Conservation (phyloP, 2,113 vertebrate species). For the Phylloscopus whistleri region DNA sequence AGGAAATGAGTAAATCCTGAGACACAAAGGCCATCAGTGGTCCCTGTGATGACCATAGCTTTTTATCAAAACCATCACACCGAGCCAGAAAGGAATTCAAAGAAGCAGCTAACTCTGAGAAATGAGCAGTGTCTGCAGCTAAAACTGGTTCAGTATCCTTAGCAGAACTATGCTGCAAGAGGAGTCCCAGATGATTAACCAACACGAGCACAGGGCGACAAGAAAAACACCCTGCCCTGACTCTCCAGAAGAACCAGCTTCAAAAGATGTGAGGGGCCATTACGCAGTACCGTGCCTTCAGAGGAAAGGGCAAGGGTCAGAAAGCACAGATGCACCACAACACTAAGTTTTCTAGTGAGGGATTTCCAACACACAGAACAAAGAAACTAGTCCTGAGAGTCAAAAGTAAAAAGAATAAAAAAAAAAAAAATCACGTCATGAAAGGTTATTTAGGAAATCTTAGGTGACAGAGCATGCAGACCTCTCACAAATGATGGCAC, state of each 20-base stretch:
- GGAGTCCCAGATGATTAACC: neutral
- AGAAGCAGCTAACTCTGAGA: neutral
- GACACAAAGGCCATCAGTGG: neutral
- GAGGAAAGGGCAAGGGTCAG: neutral
- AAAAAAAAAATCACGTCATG: neutral
- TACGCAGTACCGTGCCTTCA: neutral
- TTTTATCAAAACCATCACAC: neutral
- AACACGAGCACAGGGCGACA: neutral
- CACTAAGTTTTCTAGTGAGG: neutral
- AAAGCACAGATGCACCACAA: neutral
- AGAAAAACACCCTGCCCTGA: neutral
- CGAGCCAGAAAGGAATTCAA: neutral
- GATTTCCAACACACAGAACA: conserved; percentile 33
- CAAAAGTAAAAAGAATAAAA: neutral
- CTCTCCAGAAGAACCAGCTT: neutral
- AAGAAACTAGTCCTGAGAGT: conserved; percentile 27
- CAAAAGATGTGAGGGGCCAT: neutral
- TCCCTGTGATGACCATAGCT: neutral
- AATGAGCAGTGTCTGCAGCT: neutral
- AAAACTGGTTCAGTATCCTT: neutral
- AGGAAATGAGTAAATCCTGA: neutral
- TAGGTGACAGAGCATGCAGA: neutral
- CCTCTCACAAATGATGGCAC: neutral
- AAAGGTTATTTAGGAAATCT: conserved; percentile 21
- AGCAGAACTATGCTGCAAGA: neutral